phyloP scores from a whole-genome alignment of 2,113 vertebrate species.

The Tetrax tetrax region DNA sequence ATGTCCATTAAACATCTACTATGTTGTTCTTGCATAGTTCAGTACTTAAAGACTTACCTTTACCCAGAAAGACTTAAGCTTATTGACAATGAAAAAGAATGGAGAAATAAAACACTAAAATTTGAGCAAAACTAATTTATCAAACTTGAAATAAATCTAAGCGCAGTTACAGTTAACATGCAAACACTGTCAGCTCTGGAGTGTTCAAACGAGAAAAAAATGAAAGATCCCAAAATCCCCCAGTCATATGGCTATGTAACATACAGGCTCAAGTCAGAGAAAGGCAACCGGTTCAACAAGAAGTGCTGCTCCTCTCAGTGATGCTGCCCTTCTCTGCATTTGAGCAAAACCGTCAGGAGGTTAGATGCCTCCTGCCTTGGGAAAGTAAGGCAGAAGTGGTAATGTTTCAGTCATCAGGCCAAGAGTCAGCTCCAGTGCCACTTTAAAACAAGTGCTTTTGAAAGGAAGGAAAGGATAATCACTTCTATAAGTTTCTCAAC shows the following conservation, averaged over 20 bases:
- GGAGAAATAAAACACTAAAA: background rate
- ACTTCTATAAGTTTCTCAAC: background rate
- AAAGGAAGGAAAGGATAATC: background rate
- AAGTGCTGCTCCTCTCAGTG: background rate
- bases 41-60: background rate
- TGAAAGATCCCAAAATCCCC: fast-evolving
- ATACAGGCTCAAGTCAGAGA: background rate
- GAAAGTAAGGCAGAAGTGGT: background rate
- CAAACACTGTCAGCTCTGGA: background rate
- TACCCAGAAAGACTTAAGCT: background rate
- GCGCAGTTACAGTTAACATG: background rate
- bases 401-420: background rate
- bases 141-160: background rate
- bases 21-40: background rate
- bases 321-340: background rate
- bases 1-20: background rate
- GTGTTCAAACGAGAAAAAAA: background rate
- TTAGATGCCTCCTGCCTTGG: background rate
- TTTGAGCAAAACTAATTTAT: background rate
- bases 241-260: background rate
- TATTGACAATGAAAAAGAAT: background rate
- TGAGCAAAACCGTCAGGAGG: background rate
- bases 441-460: background rate
- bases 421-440: background rate
- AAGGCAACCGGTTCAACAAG: background rate